Base-by-base conservation (phyloP, 2,113 vertebrate species). In the Labeo rohita region DNA sequence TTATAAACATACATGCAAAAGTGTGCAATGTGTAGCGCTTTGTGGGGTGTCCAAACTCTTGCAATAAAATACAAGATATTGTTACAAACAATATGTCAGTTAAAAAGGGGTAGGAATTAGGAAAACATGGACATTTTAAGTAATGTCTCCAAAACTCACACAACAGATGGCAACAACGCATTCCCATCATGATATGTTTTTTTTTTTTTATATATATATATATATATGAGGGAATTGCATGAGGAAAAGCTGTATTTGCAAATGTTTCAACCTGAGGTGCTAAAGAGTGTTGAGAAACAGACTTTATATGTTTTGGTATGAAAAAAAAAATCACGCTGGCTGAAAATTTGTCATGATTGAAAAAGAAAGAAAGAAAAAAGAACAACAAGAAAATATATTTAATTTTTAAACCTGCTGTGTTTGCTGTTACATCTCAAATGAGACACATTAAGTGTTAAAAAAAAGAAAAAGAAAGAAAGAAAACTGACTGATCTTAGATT, bases 111-210 rank as follows among this genome's bases (percentile, higher is more conserved):
- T 56, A 8, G 23, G 4, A 66, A 66, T 66, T 34, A 34, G 23
- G 1, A 16, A 68, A 70, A 39, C 15, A 16, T 39, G 15, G 65
- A 3, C 34, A 36, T 75, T 50, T 76, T 2, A 56, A n/a, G 18
- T 54, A 59, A 59, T 15, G n/a, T 28, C 52, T 43, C 15, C 28
- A 49, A 54, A 13, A 56, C 21, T 75, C 2, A 77, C 84, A 39
- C 18, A 72, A 77, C 86, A 87, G 65, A 84, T 87, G 81, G 86
- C 34, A 61, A 68, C 43, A 84, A 77, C 54, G 28, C 23, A 76
- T 63, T 77, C 63, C 13, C 28, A 83, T 79, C 8, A 52, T 34
- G 12, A 76, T 13, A 63, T 43, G 23, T 84, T 8, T 84, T 8
- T 8, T 21, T 43, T 75, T n/a, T n/a, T n/a, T n/a, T n/a, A n/a